Conservation (phyloP, 2,888 invertebrate species). For the Caenorhabditis plicata region DNA sequence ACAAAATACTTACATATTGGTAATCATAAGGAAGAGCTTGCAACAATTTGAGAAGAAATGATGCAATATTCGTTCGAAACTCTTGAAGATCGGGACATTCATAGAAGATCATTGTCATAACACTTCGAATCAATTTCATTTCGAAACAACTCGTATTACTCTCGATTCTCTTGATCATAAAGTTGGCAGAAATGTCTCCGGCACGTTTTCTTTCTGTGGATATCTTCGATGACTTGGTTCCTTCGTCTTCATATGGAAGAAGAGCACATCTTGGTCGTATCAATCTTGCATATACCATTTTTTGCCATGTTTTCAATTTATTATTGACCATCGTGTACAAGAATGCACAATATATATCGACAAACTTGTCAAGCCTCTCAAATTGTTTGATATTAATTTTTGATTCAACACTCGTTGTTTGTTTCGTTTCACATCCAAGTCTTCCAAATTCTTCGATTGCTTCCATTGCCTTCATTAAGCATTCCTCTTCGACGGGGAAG, state of each 20-base stretch:
- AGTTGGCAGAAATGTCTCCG: constrained; percentile 4
- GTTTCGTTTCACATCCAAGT: constrained; percentile 7
- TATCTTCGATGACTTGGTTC: constrained; percentile 12
- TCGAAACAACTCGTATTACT: constrained; percentile 4
- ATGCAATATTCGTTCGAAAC: constrained; percentile 1
- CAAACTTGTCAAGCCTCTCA: constrained; percentile 7
- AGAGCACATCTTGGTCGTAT: constrained; percentile 20
- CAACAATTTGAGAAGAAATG: constrained; percentile 9
- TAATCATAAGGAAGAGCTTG: constrained; percentile 13
- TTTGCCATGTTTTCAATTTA: constrained; percentile 14
- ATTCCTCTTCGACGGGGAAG: constrained; percentile 2
- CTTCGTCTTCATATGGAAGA: constrained; percentile 16
- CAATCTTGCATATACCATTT: constrained; percentile 13
- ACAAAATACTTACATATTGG: constrained; percentile 6
- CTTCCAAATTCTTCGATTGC: constrained; percentile 20
- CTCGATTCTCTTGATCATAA: constrained; percentile 6
- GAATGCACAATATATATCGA: constrained; percentile 16
- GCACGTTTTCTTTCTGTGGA: constrained; percentile 19
- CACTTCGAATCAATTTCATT: constrained; percentile 10
- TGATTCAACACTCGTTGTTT: neutral
- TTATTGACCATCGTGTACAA: constrained; percentile 13
- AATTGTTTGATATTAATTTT: constrained; percentile 17
- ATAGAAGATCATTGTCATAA: constrained; percentile 3
- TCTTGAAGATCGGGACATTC: constrained; percentile 10
- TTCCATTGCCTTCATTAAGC: constrained; percentile 7